A percentile compares a stretch with the other conserved stretches of the same genome.
These are phyloP conservation scores for Metalampra italica DNA, from an alignment of 2,888 invertebrate species.

Conservation along the genomic window DNA sequence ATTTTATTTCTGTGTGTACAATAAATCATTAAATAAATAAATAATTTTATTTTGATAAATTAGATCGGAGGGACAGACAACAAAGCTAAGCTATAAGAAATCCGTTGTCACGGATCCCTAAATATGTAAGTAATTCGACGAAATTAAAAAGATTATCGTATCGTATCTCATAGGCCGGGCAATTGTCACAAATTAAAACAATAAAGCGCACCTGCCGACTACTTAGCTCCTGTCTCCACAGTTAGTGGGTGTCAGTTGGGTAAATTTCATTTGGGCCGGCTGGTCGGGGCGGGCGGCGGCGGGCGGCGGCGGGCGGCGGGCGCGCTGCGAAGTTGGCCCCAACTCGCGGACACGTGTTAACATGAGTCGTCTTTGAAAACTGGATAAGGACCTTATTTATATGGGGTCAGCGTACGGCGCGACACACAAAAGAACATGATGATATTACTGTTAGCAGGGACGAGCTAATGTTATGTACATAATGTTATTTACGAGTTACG, in stretches of 20 bases:
- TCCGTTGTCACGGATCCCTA: too few species aligned
- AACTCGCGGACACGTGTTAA: conserved; percentile 70
- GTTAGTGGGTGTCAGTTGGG: conserved; percentile 54
- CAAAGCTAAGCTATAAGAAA: too few species aligned
- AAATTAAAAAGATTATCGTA: conserved; percentile 11
- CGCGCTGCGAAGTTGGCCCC: conserved; percentile 51
- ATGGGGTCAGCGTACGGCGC: conserved; percentile 69
- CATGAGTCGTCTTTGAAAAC: conserved; percentile 72
- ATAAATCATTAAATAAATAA: too few species aligned
- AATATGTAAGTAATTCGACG: conserved; percentile 11
- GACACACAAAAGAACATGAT: conserved; percentile 69
- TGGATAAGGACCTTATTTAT: conserved; percentile 74
- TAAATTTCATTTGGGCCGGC: conserved; percentile 68
- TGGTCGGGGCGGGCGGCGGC: too few species aligned
- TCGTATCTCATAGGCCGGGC: conserved; percentile 1
- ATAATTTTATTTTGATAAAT: too few species aligned
- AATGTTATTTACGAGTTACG: conserved; percentile 62
- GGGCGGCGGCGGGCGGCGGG: too few species aligned
- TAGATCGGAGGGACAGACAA: too few species aligned
- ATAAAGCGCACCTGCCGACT: conserved; percentile 42
- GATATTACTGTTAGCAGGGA: conserved; percentile 61
- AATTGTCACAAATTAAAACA: conserved; percentile 27
- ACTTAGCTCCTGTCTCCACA: conserved; percentile 37
- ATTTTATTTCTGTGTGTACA: too few species aligned
- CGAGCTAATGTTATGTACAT: conserved; percentile 64